Conservation (phyloP, 2,888 invertebrate genomes). For the Agrochola circellaris region DNA sequence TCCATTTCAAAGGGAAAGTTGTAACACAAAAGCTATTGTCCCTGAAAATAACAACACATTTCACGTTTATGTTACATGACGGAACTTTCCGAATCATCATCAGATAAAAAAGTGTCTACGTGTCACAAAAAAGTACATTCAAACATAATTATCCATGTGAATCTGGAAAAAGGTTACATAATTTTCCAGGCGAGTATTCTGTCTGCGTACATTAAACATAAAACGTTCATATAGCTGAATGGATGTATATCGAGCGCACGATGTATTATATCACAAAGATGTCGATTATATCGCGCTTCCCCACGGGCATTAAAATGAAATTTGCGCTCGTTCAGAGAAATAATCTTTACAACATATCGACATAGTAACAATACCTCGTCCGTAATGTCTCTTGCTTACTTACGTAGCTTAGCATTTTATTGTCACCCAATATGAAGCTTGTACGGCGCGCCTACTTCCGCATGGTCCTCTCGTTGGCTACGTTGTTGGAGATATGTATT, state of each 20-base stretch:
- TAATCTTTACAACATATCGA: slow-evolving; percentile 58
- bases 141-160: slow-evolving; percentile 40
- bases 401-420: slow-evolving; percentile 69
- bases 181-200: slow-evolving; percentile 39
- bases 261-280: slow-evolving; percentile 62
- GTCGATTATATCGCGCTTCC: slow-evolving; percentile 68
- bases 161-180: slow-evolving; percentile 37
- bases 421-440: slow-evolving; percentile 73
- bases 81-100: slow-evolving; percentile 32
- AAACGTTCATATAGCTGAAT: slow-evolving; percentile 70
- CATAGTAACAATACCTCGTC: slow-evolving; percentile 48
- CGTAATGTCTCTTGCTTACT: slow-evolving; percentile 51
- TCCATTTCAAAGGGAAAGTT: slow-evolving; percentile 38
- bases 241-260: slow-evolving; percentile 69
- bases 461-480: slow-evolving; percentile 85
- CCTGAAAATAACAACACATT: slow-evolving; percentile 44
- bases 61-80: slow-evolving; percentile 27
- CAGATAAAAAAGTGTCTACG: slow-evolving; percentile 34
- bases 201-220: slow-evolving; percentile 44
- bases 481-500: slow-evolving; percentile 86
- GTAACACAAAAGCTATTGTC: slow-evolving; percentile 50
- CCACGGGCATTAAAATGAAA: slow-evolving; percentile 73
- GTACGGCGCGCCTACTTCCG: slow-evolving; percentile 61
- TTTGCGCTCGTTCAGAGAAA: slow-evolving; percentile 71
- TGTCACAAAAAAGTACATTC: slow-evolving; percentile 47